Base-by-base conservation (phyloP, 2,797 vertebrate genomes). In the Carduelis carduelis region DNA sequence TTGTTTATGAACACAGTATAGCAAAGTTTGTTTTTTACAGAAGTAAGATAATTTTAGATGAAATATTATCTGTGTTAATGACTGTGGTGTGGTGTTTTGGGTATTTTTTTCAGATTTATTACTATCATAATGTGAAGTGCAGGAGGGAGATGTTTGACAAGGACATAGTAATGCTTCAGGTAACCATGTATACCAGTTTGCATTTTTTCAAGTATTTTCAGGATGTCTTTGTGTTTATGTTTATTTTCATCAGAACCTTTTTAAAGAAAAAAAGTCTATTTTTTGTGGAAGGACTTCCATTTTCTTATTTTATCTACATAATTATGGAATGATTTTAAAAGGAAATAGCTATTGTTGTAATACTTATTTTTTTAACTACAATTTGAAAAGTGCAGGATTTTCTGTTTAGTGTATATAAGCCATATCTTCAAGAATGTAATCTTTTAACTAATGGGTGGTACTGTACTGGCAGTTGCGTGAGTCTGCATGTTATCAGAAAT, bases 71-170 rank as follows among this genome's bases (percentile, higher is more conserved):
- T 60, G 70, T 79, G 4, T 77, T 87, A 87, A 78, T 79, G 59
- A 52, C 30, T 77, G 10, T 53, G 28, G 12, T 75, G 6, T 50
- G 27, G 23, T 68, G 60, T 49, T 64, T 50, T 7, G 17, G 4
- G 14, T 65, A 19, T 85, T 82, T 86, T 30, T 90, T 96, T 80
- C 97, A 99, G 99, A 99, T 99, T 95, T 99, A 99, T 97, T 99
- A 99, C 96, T 99, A 99, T 94, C 99, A 99, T 97, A 99, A 99
- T 79, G 99, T 99, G 87, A 99, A 99, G 94, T 99, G 99, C 97
- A 98, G 99, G 87, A 98, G 99, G 87, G 99, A 99, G 97, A 99
- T 99, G 99, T 99, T 99, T 87, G 99, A 99, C 98, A 99, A 99
- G 97, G 99, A 99, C 96, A 97, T 99, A 96, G 97, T 98, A 95